Conservation (phyloP, 2,113 vertebrate genomes). For the Alethe castanea region DNA sequence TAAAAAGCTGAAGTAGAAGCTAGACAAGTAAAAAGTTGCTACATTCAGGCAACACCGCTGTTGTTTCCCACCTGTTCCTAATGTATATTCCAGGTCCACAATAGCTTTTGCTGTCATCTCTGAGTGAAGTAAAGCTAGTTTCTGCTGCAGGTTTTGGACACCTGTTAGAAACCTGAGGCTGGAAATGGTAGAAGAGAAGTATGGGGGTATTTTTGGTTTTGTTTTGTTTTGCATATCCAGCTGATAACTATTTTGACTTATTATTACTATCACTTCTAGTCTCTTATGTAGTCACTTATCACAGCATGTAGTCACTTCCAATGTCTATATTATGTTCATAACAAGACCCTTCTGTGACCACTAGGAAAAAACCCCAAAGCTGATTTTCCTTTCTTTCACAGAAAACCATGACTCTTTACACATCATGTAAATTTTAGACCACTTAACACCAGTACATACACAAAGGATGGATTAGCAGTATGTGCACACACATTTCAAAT, state of each 20-base stretch:
- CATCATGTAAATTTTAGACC: background rate
- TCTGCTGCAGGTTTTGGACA: background rate
- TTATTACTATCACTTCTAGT: background rate
- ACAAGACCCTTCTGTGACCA: background rate
- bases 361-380: background rate
- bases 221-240: background rate
- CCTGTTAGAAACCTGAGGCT: background rate
- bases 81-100: background rate
- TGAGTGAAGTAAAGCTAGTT: background rate
- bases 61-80: background rate
- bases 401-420: background rate
- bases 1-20: background rate
- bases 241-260: background rate
- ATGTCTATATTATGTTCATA: background rate
- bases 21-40: background rate
- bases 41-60: background rate
- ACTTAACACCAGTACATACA: background rate
- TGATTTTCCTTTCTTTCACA: background rate
- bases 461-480: background rate
- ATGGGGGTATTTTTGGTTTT: fast-evolving
- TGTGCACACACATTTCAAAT: background rate
- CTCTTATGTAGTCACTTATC: background rate
- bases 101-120: background rate
- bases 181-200: background rate
- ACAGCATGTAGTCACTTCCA: background rate